phyloP scores from a whole-genome alignment of 2,113 vertebrate genomes.

The Rynchops niger region DNA sequence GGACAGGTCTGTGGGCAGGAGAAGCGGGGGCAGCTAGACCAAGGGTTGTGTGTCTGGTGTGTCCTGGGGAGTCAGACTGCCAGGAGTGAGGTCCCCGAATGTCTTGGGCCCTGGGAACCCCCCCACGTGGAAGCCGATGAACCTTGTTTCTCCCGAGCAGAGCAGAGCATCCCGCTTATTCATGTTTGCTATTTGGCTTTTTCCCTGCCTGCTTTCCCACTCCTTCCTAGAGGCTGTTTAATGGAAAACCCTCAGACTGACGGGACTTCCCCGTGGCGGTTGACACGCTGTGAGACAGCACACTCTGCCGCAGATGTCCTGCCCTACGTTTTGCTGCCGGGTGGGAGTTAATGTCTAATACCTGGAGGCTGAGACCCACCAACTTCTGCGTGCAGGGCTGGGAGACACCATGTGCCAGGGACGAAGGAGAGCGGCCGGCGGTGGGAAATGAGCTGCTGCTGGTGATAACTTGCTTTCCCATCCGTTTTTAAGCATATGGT shows the following conservation, averaged over 20 bases:
- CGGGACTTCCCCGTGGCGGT: neutral
- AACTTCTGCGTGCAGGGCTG: neutral
- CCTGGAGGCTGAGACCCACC: neutral
- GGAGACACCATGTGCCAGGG: neutral
- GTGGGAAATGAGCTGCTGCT: neutral
- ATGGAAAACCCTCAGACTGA: neutral
- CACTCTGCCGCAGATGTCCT: neutral
- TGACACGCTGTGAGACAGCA: neutral
- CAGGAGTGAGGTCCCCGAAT: fast-evolving
- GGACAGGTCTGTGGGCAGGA: neutral
- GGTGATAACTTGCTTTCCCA: neutral
- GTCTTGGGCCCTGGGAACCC: fast-evolving
- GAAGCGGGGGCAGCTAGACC: neutral
- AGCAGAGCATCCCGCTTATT: neutral
- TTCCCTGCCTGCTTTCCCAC: neutral
- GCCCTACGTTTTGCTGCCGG: fast-evolving
- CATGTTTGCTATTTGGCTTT: neutral
- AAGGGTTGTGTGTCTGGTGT: neutral
- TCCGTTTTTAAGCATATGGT: neutral
- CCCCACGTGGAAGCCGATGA: neutral
- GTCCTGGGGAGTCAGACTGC: neutral
- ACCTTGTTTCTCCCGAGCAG: neutral
- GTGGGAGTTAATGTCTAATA: neutral
- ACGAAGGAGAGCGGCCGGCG: neutral
- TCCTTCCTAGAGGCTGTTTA: neutral